Evolutionary conservation across 53 echinoderm and acorn worm genomes (phyloP), one percentile per base, ranked within the genome.

Genomic region (Actinopyga echinites): DNA sequence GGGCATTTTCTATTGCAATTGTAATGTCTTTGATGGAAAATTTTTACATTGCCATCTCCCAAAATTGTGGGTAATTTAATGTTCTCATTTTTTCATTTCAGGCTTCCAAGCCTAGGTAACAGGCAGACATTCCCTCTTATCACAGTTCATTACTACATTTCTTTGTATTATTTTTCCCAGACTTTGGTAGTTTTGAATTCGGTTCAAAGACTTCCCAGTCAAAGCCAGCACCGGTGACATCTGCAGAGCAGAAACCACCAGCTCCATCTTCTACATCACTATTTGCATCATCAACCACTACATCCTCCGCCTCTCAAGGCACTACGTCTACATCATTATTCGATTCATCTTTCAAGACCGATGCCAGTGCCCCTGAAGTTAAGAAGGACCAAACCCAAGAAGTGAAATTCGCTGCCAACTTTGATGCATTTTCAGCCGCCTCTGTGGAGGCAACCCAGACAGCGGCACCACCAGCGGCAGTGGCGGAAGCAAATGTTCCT

Each of bases 361-460:
- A 49, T 49, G 9, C 17, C 49, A 49, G 49, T 74, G 89, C 87
- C 87, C 84, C 87, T 64, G 84, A 75, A 26, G 82, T 87, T 28
- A 80, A 62, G 43, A 89, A 89, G 61, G 93, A 93, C 54, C 89
- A 29, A 64, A n/a, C 71, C 74, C 84, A 84, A 65, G 34, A 62
- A 53, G 66, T 24, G 32, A 64, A 82, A 60, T 52, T 65, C 22
- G 35, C 42, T 34, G 60, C 87, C n/a, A 57, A 75, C 37, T 52
- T 69, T 79, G 38, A 61, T 42, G 78, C 79, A 61, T 40, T 84
- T 79, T 8, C 80, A 67, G 28, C 63, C 83, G 34, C 75, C 68
- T 22, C 90, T 63, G 73, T 77, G 65, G 54, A 75, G 86, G 22
- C 62, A 31, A 58, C 74, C 73, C 36, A 69, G 28, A 35, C 31